Conservation (phyloP, 2,888 invertebrate genomes). For the Aleiodes alternator region DNA sequence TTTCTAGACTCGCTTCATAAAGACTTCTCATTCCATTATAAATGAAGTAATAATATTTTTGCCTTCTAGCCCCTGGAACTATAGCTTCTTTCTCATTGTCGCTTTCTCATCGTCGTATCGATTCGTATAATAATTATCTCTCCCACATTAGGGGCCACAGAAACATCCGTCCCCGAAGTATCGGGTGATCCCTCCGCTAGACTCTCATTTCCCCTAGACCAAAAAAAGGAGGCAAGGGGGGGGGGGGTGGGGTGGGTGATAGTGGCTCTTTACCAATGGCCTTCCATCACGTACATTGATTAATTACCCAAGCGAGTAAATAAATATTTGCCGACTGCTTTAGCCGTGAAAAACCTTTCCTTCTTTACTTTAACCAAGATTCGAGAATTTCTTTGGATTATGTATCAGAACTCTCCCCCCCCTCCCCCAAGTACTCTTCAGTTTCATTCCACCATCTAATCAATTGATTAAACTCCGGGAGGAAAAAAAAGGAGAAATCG, state of each 20-base stretch:
- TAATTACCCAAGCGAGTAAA: constrained; percentile 54
- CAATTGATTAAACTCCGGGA: constrained; percentile 33
- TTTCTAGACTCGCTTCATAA: constrained; percentile 53
- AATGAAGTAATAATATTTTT: constrained; percentile 12
- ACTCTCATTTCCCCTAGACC: constrained; percentile 36
- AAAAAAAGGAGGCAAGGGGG: constrained; percentile 30
- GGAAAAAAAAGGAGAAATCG: not conserved
- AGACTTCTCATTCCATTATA: constrained; percentile 51
- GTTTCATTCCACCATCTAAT: constrained; percentile 15
- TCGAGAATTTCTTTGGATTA: constrained; percentile 32
- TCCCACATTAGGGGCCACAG: constrained; percentile 69
- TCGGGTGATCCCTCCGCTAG: constrained; percentile 16
- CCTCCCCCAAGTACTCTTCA: not conserved
- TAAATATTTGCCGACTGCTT: constrained; percentile 58
- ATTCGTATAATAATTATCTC: constrained; percentile 74
- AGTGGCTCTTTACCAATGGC: constrained; percentile 14
- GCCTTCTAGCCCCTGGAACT: not conserved
- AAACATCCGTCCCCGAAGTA: constrained; percentile 51
- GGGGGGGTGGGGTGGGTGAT: constrained; percentile 15
- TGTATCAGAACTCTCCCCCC: constrained; percentile 22
- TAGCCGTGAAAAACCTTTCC: constrained; percentile 10
- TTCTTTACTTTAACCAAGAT: constrained; percentile 4
- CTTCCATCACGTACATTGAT: constrained; percentile 46
- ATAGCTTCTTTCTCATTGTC: not conserved
- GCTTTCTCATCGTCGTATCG: constrained; percentile 60